A percentile compares a stretch with the other conserved stretches of the same genome.
Conservation (phyloP, 2,797 vertebrate genomes). For the Uromys caudimaculatus region DNA sequence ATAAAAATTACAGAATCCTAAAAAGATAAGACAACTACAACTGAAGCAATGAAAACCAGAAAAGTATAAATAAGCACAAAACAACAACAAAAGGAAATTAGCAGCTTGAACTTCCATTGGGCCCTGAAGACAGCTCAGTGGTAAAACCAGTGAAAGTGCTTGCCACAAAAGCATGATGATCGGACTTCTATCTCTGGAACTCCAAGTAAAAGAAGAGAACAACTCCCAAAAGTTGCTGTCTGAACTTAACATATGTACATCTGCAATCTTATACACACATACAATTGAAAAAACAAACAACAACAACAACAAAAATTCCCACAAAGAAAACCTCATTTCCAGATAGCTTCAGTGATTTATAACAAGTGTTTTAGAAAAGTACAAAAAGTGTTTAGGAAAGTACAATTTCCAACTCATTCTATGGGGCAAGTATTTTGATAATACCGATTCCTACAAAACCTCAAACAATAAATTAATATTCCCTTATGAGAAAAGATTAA, state of each 20-base stretch:
- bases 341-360: not conserved
- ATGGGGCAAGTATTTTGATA: not conserved
- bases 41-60: not conserved
- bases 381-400: no score
- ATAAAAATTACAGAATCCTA: not conserved
- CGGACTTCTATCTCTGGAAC: not conserved
- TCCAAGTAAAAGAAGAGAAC: no score
- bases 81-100: not conserved
- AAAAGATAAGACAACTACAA: not conserved
- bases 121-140: not conserved
- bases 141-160: not conserved
- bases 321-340: not conserved
- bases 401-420: conserved; percentile 1
- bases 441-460: not conserved
- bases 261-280: not conserved
- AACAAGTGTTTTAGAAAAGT: conserved; percentile 28
- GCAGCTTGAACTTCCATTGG: not conserved
- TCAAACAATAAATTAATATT: not conserved
- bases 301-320: not conserved
- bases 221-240: not conserved
- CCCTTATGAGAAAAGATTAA: not conserved
- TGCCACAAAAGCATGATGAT: not conserved
- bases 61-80: not conserved
- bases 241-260: not conserved
- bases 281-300: not conserved